Evolutionary conservation across 2,888 invertebrate species (phyloP).

Genomic region (Trichogramma dendrolimi): DNA sequence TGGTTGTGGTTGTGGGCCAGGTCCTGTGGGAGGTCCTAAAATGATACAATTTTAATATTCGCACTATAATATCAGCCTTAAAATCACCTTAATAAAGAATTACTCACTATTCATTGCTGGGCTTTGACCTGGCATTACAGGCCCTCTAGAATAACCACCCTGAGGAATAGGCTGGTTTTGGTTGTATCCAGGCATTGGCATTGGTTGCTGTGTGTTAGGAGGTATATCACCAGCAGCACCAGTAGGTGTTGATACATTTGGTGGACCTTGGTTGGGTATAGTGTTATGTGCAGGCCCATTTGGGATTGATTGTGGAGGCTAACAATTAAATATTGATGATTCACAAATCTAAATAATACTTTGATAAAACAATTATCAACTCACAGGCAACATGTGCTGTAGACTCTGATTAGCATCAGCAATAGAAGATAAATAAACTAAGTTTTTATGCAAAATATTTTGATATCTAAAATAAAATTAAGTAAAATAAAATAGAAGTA

Average conservation of each 20-base stretch:
- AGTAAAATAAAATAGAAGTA: background rate
- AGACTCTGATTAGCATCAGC: constrained; percentile 96
- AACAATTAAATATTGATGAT: constrained; percentile 23
- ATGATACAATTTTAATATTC: background rate
- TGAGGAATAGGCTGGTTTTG: constrained; percentile 51
- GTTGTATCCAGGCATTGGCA: constrained; percentile 48
- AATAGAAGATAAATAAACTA: constrained; percentile 91
- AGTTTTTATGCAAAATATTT: constrained; percentile 88
- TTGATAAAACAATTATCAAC: constrained; percentile 20
- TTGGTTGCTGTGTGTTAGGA: constrained; percentile 47
- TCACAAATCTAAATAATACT: constrained; percentile 25
- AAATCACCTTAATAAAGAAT: constrained; percentile 30
- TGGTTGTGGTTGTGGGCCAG: constrained; percentile 54
- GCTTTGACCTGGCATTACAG: constrained; percentile 58
- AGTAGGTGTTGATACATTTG: constrained; percentile 45
- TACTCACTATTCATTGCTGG: constrained; percentile 51
- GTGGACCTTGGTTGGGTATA: constrained; percentile 51
- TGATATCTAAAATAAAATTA: constrained; percentile 61
- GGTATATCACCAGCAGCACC: constrained; percentile 48
- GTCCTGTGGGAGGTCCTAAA: constrained; percentile 54
- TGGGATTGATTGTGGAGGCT: constrained; percentile 60
- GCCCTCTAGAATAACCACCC: constrained; percentile 55
- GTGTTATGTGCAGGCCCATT: constrained; percentile 52
- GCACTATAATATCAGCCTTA: constrained; percentile 3
- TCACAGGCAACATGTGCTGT: constrained; percentile 82